Evolutionary conservation across 2,888 invertebrate genomes (phyloP).

Genomic region (Pammene fasciana): DNA sequence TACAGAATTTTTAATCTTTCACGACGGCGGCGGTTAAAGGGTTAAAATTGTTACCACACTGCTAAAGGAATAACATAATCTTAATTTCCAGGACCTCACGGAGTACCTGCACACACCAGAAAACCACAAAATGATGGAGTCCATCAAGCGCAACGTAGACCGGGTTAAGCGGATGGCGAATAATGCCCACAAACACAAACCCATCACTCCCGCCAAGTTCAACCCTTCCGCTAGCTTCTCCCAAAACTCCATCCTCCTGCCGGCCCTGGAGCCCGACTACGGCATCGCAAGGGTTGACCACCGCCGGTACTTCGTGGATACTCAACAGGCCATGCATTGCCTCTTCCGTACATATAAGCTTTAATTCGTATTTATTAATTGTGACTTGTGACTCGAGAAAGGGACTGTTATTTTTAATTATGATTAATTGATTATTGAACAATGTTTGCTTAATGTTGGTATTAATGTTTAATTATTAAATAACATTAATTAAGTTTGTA

Average conservation of each 20-base stretch:
- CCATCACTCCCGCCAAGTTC: slow-evolving; percentile 57
- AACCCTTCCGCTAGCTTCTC: slow-evolving; percentile 54
- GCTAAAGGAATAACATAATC: too few species aligned
- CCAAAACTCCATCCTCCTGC: slow-evolving; percentile 50
- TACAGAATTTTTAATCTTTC: too few species aligned
- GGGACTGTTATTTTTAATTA: slow-evolving; percentile 26
- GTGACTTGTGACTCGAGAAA: not conserved
- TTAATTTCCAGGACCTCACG: slow-evolving; percentile 62
- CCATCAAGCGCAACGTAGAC: slow-evolving; percentile 67
- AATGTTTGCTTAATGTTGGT: not conserved
- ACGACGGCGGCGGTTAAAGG: too few species aligned
- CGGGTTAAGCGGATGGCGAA: slow-evolving; percentile 67
- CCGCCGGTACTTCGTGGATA: slow-evolving; percentile 73
- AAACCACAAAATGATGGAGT: slow-evolving; percentile 67
- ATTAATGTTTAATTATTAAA: slow-evolving; percentile 22
- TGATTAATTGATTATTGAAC: slow-evolving; percentile 30
- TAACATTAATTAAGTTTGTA: slow-evolving; percentile 15
- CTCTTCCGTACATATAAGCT: slow-evolving; percentile 70
- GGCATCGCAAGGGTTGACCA: slow-evolving; percentile 68
- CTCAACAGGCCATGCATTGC: slow-evolving; percentile 72
- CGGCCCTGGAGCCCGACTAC: slow-evolving; percentile 73
- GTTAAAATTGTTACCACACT: too few species aligned
- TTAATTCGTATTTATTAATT: slow-evolving; percentile 46
- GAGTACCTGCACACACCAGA: slow-evolving; percentile 66
- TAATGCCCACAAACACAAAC: slow-evolving; percentile 59